A percentile compares a stretch with the other conserved stretches of the same genome.
phyloP scores from a whole-genome alignment of 2,888 invertebrate species.

The Chloroclystis v-ata region DNA sequence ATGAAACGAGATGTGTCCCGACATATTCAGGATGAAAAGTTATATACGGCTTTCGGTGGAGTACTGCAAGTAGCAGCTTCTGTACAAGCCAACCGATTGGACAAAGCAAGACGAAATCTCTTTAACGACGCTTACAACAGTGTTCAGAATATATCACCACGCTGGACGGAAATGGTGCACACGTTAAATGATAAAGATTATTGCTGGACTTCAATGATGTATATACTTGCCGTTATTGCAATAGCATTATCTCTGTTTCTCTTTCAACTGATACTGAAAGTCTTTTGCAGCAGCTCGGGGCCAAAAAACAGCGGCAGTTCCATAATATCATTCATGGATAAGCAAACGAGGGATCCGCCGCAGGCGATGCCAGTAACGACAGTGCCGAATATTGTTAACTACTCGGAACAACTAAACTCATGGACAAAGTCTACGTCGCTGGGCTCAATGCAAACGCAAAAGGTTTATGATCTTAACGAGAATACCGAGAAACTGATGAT shows the following conservation, averaged over 20 bases:
- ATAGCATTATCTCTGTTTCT: slow-evolving; percentile 48
- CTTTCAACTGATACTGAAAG: slow-evolving; percentile 43
- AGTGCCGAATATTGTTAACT: not conserved
- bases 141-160: no score
- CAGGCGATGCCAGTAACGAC: not conserved
- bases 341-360: not conserved
- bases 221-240: slow-evolving; percentile 45
- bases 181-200: no score
- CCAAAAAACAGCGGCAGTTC: not conserved
- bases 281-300: no score
- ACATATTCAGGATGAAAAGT: slow-evolving; percentile 57
- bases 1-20: slow-evolving; percentile 66
- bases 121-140: slow-evolving; percentile 34
- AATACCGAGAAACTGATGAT: slow-evolving; percentile 58
- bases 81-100: slow-evolving; percentile 64
- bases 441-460: slow-evolving; percentile 46
- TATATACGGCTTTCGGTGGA: slow-evolving; percentile 64
- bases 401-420: not conserved
- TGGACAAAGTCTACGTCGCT: slow-evolving; percentile 42
- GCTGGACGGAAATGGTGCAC: no score
- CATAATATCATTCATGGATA: not conserved
- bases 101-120: slow-evolving; percentile 55
- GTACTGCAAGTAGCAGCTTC: slow-evolving; percentile 64
- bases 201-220: slow-evolving; percentile 48
- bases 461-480: slow-evolving; percentile 63